These are phyloP conservation scores for Gerris buenoi DNA, from an alignment of 1,140 invertebrate species.

Conservation along the genomic window DNA sequence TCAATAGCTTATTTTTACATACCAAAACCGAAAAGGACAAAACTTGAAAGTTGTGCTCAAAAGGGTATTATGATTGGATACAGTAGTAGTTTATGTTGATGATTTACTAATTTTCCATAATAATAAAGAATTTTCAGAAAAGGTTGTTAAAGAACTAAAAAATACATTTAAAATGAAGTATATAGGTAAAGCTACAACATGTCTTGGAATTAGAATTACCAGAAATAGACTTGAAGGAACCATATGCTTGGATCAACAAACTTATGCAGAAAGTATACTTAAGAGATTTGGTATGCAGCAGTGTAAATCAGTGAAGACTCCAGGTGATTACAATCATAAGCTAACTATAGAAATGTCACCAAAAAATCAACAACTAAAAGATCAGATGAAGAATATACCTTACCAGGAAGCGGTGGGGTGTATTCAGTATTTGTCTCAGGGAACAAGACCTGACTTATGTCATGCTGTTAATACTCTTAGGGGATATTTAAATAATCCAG, in stretches of 20 bases:
- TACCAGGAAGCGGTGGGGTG: conserved; percentile 29
- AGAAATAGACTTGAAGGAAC: background rate
- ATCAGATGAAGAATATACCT: conserved; percentile 4
- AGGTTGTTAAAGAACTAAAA: too few relatives aligned
- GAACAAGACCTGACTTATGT: conserved; percentile 28
- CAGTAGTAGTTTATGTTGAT: too few relatives aligned
- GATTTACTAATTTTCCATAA: too few relatives aligned
- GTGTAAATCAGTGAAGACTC: background rate
- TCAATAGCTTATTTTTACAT: too few relatives aligned
- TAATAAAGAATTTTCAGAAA: too few relatives aligned
- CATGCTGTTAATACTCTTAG: conserved; percentile 27
- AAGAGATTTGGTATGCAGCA: background rate
- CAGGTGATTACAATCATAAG: background rate
- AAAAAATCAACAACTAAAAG: background rate
- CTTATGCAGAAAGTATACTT: background rate
- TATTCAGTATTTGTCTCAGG: conserved; percentile 27
- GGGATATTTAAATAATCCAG: conserved; percentile 23
- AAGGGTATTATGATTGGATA: too few relatives aligned
- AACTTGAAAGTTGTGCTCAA: too few relatives aligned
- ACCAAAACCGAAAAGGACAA: too few relatives aligned
- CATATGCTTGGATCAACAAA: background rate
- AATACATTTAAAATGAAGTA: too few relatives aligned
- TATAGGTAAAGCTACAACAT: background rate
- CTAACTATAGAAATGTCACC: background rate
- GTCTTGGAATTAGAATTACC: background rate